Evolutionary conservation across 1,140 invertebrate genomes (phyloP).

Genomic region (Heliconius hermathena): DNA sequence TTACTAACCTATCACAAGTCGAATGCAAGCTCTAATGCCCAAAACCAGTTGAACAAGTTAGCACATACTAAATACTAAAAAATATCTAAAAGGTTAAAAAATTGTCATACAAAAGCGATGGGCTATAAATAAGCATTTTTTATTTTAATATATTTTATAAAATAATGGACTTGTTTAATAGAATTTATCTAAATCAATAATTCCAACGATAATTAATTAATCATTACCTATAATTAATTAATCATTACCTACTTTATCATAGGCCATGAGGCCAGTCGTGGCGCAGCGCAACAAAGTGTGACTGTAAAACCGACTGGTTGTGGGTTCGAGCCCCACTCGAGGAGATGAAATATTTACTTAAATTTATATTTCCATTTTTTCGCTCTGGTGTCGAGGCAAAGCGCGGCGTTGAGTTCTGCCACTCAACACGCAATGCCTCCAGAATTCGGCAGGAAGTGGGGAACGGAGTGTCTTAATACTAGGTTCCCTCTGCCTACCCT

Average conservation of each 20-base stretch:
- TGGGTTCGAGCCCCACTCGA: too few relatives aligned
- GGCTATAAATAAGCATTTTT: not conserved
- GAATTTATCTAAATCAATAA: not conserved
- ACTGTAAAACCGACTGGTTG: too few relatives aligned
- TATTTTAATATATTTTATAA: not conserved
- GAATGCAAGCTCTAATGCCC: conserved; percentile 52
- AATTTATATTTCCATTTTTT: too few relatives aligned
- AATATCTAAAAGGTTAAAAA: conserved; percentile 23
- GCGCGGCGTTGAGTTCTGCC: too few relatives aligned
- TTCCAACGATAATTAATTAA: not conserved
- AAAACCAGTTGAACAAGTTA: conserved; percentile 55
- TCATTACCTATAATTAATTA: not conserved
- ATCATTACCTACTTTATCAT: not conserved
- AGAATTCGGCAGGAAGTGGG: too few relatives aligned
- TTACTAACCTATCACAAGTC: conserved; percentile 52
- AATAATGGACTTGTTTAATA: not conserved
- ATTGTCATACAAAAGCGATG: not conserved
- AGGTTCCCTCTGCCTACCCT: too few relatives aligned
- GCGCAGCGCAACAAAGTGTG: too few relatives aligned
- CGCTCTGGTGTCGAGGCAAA: too few relatives aligned
- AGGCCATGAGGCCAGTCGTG: too few relatives aligned
- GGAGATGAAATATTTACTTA: too few relatives aligned
- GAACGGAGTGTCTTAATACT: too few relatives aligned
- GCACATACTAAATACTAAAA: conserved; percentile 26
- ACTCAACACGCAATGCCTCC: too few relatives aligned